phyloP scores from a whole-genome alignment of 2,113 vertebrate species.

The Cacatua alba region DNA sequence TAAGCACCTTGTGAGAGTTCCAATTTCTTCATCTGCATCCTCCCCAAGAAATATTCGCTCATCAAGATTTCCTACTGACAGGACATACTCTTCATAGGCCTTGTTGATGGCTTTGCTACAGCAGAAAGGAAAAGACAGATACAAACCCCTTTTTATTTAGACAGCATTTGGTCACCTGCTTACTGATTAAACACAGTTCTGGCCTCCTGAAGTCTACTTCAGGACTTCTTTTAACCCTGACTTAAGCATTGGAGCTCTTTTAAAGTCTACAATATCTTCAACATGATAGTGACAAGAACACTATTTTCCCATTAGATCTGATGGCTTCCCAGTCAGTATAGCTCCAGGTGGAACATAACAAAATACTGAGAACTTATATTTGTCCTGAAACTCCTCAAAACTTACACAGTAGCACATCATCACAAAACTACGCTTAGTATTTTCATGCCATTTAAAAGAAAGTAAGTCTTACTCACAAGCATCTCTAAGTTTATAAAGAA shows the following conservation, averaged over 20 bases:
- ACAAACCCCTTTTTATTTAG: background rate
- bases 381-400: background rate
- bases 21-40: slow-evolving; percentile 88
- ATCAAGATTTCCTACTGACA: slow-evolving; percentile 89
- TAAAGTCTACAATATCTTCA: background rate
- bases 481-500: background rate
- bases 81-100: slow-evolving; percentile 89
- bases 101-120: slow-evolving; percentile 88
- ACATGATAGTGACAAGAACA: background rate
- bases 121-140: background rate
- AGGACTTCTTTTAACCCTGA: background rate
- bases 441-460: background rate
- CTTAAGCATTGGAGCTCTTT: background rate
- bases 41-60: slow-evolving; percentile 93
- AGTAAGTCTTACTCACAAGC: background rate
- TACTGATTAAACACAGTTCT: background rate
- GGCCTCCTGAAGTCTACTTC: background rate
- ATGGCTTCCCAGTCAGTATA: background rate
- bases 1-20: slow-evolving; percentile 81
- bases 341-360: background rate
- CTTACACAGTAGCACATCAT: background rate
- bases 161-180: background rate
- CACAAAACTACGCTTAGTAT: background rate
- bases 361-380: background rate
- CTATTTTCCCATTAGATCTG: background rate